Conservation (phyloP, 2,888 invertebrate species). For the Campoletis raptor region DNA sequence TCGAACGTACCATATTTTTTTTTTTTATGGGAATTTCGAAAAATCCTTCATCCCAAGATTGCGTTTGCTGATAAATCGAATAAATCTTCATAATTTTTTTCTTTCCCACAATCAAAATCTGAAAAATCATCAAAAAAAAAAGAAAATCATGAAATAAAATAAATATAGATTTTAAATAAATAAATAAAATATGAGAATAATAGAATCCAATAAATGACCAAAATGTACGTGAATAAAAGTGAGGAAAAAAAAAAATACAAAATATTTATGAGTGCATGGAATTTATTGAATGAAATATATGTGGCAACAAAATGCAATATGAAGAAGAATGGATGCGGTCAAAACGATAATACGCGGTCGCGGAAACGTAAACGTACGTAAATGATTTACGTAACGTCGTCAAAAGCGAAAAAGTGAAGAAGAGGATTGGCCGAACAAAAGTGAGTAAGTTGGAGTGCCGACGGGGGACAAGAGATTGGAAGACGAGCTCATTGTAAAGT, state of each 20-base stretch:
- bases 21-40: too few relatives aligned
- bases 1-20: too few relatives aligned
- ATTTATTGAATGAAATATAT: constrained; percentile 19
- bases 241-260: not conserved
- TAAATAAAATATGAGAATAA: not conserved
- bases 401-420: constrained; percentile 14
- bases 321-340: constrained; percentile 15
- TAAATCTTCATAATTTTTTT: too few relatives aligned
- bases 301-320: constrained; percentile 19
- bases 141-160: too few relatives aligned
- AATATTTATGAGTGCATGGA: not conserved
- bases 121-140: not conserved
- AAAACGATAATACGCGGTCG: constrained; percentile 31
- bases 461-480: constrained; percentile 10
- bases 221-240: not conserved
- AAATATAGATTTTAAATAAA: too few relatives aligned
- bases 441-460: constrained; percentile 46
- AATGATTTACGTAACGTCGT: constrained; percentile 56
- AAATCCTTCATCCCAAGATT: too few relatives aligned
- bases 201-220: not conserved
- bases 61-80: not conserved
- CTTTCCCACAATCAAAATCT: too few relatives aligned
- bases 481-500: constrained; percentile 49
- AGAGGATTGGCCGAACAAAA: constrained; percentile 36
- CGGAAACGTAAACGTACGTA: constrained; percentile 7